Evolutionary conservation across 2,797 vertebrate species (phyloP).

Genomic region (Sebastolobus altivelis): DNA sequence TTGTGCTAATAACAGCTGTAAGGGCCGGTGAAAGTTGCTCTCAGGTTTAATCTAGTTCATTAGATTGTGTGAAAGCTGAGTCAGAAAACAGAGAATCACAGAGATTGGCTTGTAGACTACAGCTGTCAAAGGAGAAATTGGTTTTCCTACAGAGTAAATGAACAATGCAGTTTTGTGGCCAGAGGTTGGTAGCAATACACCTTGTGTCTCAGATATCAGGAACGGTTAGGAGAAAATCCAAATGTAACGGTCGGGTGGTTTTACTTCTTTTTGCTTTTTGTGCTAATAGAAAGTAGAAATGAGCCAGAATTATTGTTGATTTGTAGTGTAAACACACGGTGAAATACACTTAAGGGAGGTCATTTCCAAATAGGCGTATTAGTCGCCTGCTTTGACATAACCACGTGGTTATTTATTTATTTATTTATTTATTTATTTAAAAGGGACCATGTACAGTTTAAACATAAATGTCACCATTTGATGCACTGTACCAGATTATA

Average conservation of each 20-base stretch:
- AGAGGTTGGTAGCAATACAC: slow-evolving; percentile 14
- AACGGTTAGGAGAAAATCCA: neutral
- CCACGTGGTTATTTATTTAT: no score
- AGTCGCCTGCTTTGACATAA: no score
- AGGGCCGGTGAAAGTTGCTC: slow-evolving; percentile 5
- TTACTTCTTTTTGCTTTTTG: neutral
- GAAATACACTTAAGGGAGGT: neutral
- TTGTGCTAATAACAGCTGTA: slow-evolving; percentile 22
- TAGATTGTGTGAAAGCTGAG: slow-evolving; percentile 40
- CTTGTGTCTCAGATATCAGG: slow-evolving; percentile 2
- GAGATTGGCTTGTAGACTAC: slow-evolving; percentile 23
- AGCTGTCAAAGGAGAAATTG: slow-evolving; percentile 46
- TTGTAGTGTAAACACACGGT: neutral
- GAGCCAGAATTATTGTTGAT: neutral
- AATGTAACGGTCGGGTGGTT: neutral
- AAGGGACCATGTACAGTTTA: no score
- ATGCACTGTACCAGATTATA: no score
- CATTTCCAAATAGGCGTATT: neutral
- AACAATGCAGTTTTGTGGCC: slow-evolving; percentile 33
- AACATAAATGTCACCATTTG: no score
- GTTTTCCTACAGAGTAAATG: slow-evolving; percentile 46
- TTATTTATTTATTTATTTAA: no score
- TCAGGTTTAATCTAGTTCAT: slow-evolving; percentile 37
- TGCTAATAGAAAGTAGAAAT: neutral
- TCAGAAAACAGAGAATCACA: slow-evolving; percentile 19